Percentiles rank a stretch among this genome's conserved stretches.
These are phyloP conservation scores for Nibea albiflora DNA, from an alignment of 2,113 vertebrate genomes.

Conservation along the genomic window DNA sequence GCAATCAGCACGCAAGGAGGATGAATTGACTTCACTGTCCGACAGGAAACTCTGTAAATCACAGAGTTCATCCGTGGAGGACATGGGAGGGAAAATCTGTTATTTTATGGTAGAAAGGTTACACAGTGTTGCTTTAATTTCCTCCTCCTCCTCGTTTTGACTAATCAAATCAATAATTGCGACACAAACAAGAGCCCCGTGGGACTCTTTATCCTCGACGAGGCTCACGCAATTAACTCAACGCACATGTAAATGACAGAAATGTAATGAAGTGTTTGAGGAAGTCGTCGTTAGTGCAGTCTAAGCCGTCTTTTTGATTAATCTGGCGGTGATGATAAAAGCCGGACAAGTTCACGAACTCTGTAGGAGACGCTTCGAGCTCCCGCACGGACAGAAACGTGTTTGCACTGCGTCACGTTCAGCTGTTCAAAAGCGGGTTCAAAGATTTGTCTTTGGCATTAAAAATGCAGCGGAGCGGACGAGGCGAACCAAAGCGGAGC, in stretches of 20 bases:
- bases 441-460: slow-evolving; percentile 49
- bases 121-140: no score
- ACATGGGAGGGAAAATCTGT: no score
- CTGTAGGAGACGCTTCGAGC: no score
- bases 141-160: no score
- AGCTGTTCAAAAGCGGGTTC: slow-evolving; percentile 15
- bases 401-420: not conserved
- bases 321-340: not conserved
- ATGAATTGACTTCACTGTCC: no score
- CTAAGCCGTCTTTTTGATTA: not conserved
- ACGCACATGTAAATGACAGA: not conserved
- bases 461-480: slow-evolving; percentile 30
- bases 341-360: not conserved
- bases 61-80: no score
- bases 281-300: not conserved
- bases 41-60: no score
- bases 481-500: slow-evolving; percentile 28
- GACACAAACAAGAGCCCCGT: no score
- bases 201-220: no score
- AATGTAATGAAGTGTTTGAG: not conserved
- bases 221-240: not conserved
- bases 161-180: no score
- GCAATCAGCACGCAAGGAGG: no score
- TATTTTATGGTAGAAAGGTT: no score
- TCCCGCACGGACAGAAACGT: not conserved